These are phyloP conservation scores for Equus przewalskii DNA, from an alignment of 2,113 vertebrate species.

Conservation along the genomic window DNA sequence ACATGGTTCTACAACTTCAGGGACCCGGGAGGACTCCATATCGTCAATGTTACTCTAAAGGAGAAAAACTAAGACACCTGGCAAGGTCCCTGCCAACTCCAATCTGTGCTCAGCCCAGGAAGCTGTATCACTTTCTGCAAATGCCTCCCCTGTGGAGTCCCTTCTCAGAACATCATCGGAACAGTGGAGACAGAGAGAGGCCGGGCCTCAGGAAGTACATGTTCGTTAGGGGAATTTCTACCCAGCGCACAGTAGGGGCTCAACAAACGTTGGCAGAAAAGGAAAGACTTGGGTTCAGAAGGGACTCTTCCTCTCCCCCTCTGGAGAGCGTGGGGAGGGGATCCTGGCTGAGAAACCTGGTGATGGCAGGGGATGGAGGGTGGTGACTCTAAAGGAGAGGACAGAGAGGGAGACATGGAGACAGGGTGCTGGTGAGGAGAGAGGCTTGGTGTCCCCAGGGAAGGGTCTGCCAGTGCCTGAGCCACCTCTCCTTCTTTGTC, in stretches of 20 bases:
- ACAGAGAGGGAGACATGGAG: background rate
- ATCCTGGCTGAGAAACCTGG: too few relatives aligned
- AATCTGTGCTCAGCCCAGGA: background rate
- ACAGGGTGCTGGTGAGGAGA: background rate
- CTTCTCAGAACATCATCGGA: background rate
- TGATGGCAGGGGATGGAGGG: background rate
- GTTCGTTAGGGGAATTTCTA: background rate
- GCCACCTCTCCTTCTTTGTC: background rate
- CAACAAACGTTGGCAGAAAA: background rate
- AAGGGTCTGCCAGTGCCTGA: background rate
- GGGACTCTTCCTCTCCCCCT: background rate
- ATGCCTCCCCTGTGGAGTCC: background rate
- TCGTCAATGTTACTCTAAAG: background rate
- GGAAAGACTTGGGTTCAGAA: background rate
- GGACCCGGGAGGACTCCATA: background rate
- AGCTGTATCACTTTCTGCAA: background rate
- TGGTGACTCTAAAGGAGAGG: background rate
- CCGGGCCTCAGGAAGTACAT: background rate
- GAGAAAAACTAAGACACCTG: background rate
- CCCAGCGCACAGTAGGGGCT: background rate
- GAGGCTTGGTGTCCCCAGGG: background rate
- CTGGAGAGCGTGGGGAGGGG: rapidly evolving
- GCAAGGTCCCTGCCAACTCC: background rate
- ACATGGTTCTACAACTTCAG: background rate
- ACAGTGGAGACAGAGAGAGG: background rate